phyloP scores from a whole-genome alignment of 1,140 invertebrate genomes.

The Drosophila pseudoobscura region DNA sequence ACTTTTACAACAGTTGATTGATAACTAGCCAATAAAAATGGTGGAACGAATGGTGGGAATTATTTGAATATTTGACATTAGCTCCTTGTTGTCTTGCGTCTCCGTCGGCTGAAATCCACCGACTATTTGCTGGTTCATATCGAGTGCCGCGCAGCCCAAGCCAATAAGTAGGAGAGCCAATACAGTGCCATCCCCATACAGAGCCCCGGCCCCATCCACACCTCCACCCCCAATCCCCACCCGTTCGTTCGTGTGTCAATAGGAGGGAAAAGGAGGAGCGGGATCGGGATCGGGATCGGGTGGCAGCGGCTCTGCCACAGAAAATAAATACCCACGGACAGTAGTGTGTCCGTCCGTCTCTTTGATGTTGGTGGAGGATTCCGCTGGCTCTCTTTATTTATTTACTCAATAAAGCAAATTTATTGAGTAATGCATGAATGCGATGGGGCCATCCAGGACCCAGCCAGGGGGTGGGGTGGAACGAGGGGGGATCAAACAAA shows the following conservation, averaged over 20 bases:
- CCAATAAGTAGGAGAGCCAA: conserved; percentile 52
- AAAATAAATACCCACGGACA: conserved; percentile 48
- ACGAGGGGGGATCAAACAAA: conserved; percentile 26
- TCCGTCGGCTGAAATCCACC: neutral
- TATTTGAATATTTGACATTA: conserved; percentile 33
- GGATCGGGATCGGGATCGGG: no score
- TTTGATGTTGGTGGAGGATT: conserved; percentile 49
- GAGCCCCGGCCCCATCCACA: no score
- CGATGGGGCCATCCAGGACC: neutral
- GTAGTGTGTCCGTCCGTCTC: conserved; percentile 15
- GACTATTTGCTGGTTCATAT: conserved; percentile 25
- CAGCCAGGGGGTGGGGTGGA: neutral
- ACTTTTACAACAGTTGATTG: no score
- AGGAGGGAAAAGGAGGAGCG: neutral
- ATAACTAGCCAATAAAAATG: no score
- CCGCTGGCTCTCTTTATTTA: conserved; percentile 65
- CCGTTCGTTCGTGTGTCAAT: no score
- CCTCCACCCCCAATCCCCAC: no score
- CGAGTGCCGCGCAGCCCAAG: conserved; percentile 15
- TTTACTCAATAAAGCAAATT: conserved; percentile 81
- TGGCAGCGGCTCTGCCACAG: conserved; percentile 1
- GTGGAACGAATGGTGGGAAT: conserved; percentile 7
- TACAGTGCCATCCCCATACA: conserved; percentile 13
- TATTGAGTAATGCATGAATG: conserved; percentile 68
- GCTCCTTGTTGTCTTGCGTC: conserved; percentile 12